Conservation (phyloP, 2,797 vertebrate genomes). For the Hirundo rustica region DNA sequence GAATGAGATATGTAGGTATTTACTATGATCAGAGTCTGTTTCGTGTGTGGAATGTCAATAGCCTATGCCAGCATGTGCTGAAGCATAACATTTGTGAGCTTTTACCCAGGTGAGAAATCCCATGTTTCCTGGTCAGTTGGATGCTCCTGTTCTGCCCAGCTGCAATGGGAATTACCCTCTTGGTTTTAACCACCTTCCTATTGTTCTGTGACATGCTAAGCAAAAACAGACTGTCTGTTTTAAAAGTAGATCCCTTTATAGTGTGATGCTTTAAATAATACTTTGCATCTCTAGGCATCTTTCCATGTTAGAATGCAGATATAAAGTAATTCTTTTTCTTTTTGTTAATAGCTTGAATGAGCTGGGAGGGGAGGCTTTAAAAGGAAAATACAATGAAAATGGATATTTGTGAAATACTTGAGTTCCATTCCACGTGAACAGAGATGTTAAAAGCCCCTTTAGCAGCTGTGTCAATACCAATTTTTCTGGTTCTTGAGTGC, state of each 20-base stretch:
- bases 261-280: not conserved
- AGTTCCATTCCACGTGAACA: not conserved
- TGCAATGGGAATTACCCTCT: not conserved
- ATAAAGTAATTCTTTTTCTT: not conserved
- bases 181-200: not conserved
- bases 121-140: not conserved
- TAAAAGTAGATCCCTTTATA: not conserved
- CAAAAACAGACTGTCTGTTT: not conserved
- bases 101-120: not conserved
- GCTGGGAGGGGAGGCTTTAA: not conserved
- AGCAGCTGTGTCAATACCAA: slow-evolving; percentile 1
- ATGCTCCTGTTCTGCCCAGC: not conserved
- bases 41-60: not conserved
- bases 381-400: not conserved
- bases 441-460: not conserved
- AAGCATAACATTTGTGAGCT: not conserved
- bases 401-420: not conserved
- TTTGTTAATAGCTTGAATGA: not conserved
- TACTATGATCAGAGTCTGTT: not conserved
- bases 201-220: not conserved
- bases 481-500: slow-evolving; percentile 16
- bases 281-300: not conserved
- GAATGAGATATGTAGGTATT: not conserved
- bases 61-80: not conserved
- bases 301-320: not conserved